Conservation (phyloP, 2,888 invertebrate species). For the Epiblema foenella region DNA sequence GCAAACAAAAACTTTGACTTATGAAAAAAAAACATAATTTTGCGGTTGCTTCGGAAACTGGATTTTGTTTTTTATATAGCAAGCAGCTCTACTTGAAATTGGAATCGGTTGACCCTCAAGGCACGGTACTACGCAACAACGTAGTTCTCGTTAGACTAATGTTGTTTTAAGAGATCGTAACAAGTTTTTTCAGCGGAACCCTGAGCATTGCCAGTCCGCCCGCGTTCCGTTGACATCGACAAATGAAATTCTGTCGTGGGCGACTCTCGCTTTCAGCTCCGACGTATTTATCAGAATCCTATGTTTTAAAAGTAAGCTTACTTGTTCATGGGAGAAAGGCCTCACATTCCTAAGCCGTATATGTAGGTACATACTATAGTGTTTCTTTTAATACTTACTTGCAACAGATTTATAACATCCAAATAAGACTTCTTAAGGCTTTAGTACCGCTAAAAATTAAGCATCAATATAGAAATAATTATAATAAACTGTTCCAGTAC, state of each 20-base stretch:
- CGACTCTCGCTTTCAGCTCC: constrained; percentile 32
- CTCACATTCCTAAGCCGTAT: constrained; percentile 1
- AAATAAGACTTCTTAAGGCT: no score
- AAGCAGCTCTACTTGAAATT: background rate
- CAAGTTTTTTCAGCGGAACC: constrained; percentile 25
- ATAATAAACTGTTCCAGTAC: no score
- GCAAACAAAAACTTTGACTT: no score
- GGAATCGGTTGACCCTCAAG: background rate
- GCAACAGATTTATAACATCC: no score
- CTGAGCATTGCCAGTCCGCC: constrained; percentile 17
- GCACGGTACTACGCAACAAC: background rate
- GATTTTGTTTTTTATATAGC: no score
- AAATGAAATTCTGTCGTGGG: constrained; percentile 40
- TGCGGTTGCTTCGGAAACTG: no score
- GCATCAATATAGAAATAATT: no score
- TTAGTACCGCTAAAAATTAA: no score
- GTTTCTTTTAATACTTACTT: no score
- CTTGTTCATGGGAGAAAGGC: constrained; percentile 25
- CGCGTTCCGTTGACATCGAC: constrained; percentile 37
- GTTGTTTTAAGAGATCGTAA: constrained; percentile 6
- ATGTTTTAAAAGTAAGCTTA: constrained; percentile 38
- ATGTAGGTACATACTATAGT: constrained; percentile 4
- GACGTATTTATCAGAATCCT: constrained; percentile 38
- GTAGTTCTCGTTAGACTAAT: background rate
- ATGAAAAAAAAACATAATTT: no score